Evolutionary conservation across 92 coral and sea anemone genomes (phyloP).

Genomic region (Siderastrea radians): DNA sequence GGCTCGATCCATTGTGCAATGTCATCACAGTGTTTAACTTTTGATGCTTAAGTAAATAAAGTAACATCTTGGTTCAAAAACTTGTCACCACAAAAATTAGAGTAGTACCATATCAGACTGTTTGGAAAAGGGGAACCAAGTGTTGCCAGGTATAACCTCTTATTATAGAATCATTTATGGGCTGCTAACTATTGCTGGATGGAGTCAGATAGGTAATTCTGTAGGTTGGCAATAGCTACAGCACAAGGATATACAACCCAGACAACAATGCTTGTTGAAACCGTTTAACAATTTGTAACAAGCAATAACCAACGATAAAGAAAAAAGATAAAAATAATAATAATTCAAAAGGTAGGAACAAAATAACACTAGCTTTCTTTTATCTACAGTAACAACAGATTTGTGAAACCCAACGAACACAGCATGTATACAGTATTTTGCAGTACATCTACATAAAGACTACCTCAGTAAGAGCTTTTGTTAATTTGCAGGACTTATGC

Average conservation of each 20-base stretch:
- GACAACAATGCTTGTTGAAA: slow-evolving; percentile 3
- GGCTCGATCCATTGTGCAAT: slow-evolving; percentile 55
- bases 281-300: background rate
- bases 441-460: background rate
- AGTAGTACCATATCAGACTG: slow-evolving; percentile 1
- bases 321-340: background rate
- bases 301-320: background rate
- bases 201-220: background rate
- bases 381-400: background rate
- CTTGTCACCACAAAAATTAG: slow-evolving; percentile 3
- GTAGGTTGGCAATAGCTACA: slow-evolving; percentile 10
- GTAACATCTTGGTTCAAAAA: background rate
- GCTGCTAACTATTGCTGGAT: slow-evolving; percentile 1
- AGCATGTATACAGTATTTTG: background rate
- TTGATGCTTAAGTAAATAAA: slow-evolving; percentile 48
- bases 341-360: background rate
- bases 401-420: background rate
- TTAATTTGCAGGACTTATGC: slow-evolving; percentile 54
- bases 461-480: slow-evolving; percentile 16
- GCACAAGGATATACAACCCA: slow-evolving; percentile 5
- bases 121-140: background rate
- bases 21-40: slow-evolving; percentile 59
- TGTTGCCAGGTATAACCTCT: slow-evolving; percentile 7
- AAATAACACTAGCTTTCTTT: background rate
- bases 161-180: background rate